phyloP scores from a whole-genome alignment of 2,113 vertebrate species.

The Pelodiscus sinensis region DNA sequence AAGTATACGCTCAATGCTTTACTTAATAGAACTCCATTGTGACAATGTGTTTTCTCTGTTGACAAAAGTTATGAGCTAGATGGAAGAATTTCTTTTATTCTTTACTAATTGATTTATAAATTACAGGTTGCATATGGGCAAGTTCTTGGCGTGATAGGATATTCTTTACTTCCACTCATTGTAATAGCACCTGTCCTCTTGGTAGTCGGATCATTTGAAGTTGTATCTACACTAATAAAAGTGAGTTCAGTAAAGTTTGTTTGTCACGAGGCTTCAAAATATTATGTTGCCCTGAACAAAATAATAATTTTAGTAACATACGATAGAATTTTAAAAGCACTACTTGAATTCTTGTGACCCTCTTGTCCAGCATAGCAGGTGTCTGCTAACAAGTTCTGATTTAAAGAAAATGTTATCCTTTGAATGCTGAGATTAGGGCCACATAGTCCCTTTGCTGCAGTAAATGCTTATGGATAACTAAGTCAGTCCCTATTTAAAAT shows the following conservation, averaged over 20 bases:
- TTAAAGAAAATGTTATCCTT: not conserved
- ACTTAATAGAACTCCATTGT: not conserved
- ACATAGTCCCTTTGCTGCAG: constrained; percentile 3
- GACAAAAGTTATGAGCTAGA: not conserved
- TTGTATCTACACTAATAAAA: constrained; percentile 94
- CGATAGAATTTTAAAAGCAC: not conserved
- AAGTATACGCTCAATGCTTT: not conserved
- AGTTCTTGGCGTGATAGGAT: constrained; percentile 98
- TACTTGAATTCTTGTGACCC: not conserved
- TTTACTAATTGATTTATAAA: constrained; percentile 51
- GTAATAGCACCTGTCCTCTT: constrained; percentile 94
- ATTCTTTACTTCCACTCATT: constrained; percentile 97
- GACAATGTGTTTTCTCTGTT: constrained; percentile 1
- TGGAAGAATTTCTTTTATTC: not conserved
- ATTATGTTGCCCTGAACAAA: not conserved
- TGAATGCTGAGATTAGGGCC: not conserved
- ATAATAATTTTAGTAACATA: fast-evolving
- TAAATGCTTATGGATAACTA: constrained; percentile 9
- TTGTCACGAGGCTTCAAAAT: not conserved
- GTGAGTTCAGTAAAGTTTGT: constrained; percentile 78
- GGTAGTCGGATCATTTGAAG: constrained; percentile 92
- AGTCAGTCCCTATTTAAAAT: not conserved
- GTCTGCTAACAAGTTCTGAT: not conserved
- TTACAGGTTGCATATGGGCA: constrained; percentile 96
- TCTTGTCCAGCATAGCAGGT: not conserved